A percentile compares a stretch with the other conserved stretches of the same genome.
Conservation (phyloP, 1,140 invertebrate species). For the Harpegnathos saltator region DNA sequence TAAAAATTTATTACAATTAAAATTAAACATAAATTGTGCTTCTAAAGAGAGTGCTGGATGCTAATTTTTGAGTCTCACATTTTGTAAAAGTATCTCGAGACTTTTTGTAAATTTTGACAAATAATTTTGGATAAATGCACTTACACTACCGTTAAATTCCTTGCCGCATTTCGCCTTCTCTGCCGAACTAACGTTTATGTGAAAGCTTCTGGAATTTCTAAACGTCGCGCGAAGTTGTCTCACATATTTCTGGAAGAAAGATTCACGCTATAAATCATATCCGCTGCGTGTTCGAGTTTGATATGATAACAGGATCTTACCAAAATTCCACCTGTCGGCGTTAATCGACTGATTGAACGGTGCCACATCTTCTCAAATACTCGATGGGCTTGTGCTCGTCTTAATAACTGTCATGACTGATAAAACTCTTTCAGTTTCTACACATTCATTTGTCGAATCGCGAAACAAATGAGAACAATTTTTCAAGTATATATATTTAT, state of each 20-base stretch:
- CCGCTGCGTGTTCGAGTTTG: not conserved
- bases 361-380: conserved; percentile 29
- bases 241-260: conserved; percentile 20
- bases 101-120: not conserved
- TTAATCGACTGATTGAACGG: conserved; percentile 12
- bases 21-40: not conserved
- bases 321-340: conserved; percentile 17
- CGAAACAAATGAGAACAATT: conserved; percentile 41
- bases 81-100: not conserved
- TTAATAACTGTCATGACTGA: conserved; percentile 39
- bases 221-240: conserved; percentile 15
- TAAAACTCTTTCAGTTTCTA: conserved; percentile 6
- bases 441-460: conserved; percentile 38
- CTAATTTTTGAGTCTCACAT: not conserved
- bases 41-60: not conserved
- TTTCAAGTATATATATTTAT: not conserved
- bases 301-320: conserved; percentile 16
- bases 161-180: conserved; percentile 73
- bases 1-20: too few relatives aligned
- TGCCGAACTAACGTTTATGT: conserved; percentile 73
- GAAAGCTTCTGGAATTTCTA: conserved; percentile 62
- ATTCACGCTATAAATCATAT: conserved; percentile 1
- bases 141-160: conserved; percentile 49
- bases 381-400: not conserved
- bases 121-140: not conserved